phyloP scores from a whole-genome alignment of 2,888 invertebrate genomes.

The Lymantria dispar region DNA sequence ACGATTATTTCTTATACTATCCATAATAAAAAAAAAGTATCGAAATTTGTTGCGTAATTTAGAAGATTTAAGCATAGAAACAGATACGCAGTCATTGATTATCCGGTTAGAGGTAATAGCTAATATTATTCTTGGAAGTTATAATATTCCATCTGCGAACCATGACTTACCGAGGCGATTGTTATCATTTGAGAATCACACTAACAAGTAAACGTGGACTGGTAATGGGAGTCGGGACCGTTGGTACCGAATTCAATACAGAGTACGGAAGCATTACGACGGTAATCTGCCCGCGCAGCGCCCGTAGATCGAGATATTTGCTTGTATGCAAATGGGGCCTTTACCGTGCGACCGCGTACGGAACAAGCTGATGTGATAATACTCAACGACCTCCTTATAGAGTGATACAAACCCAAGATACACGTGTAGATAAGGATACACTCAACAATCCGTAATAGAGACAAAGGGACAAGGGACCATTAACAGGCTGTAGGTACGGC shows the following conservation, averaged over 20 bases:
- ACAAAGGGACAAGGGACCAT: conserved; percentile 68
- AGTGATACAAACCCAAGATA: conserved; percentile 74
- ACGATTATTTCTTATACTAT: too few relatives aligned
- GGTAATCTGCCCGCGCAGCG: conserved; percentile 65
- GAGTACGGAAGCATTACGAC: conserved; percentile 67
- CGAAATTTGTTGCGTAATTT: too few relatives aligned
- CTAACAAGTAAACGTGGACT: conserved; percentile 71
- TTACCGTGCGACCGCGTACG: conserved; percentile 69
- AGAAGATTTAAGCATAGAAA: too few relatives aligned
- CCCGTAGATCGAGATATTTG: conserved; percentile 73
- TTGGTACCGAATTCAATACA: conserved; percentile 73
- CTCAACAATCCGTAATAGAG: conserved; percentile 66
- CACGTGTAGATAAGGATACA: conserved; percentile 72
- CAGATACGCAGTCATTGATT: neutral
- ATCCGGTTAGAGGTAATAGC: conserved; percentile 12
- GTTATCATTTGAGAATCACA: conserved; percentile 73
- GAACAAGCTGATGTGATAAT: conserved; percentile 76
- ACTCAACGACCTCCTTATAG: conserved; percentile 71
- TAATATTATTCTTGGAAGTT: conserved; percentile 38
- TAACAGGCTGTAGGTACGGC: conserved; percentile 39
- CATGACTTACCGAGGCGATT: conserved; percentile 46
- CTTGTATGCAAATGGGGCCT: conserved; percentile 78
- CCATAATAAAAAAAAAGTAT: too few relatives aligned
- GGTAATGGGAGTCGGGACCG: conserved; percentile 63
- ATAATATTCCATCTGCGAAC: conserved; percentile 44